These are phyloP conservation scores for Aurelia aurita DNA, from an alignment of 30 jellyfish, hydroid and myxozoan genomes.

Conservation along the genomic window DNA sequence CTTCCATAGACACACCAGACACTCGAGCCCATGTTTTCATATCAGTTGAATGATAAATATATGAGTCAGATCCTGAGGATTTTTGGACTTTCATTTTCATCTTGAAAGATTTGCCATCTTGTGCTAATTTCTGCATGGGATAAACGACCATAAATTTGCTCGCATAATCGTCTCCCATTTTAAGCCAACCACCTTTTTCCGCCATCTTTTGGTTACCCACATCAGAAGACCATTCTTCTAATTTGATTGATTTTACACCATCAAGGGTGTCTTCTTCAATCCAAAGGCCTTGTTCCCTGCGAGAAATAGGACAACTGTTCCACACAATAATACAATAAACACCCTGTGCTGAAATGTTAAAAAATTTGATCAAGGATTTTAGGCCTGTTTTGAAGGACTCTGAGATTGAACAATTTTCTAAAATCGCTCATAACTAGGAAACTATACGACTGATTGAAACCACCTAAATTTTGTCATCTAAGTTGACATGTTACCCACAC, in stretches of 20 bases:
- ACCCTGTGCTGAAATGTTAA: too few relatives aligned
- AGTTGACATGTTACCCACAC: too few relatives aligned
- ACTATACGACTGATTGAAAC: too few relatives aligned
- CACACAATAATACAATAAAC: too few relatives aligned
- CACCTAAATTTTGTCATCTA: too few relatives aligned
- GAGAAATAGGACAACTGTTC: not conserved
- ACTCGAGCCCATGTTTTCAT: conserved; percentile 74
- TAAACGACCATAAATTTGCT: conserved; percentile 78
- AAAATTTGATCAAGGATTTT: too few relatives aligned
- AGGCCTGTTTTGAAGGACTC: too few relatives aligned
- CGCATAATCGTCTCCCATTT: conserved; percentile 74
- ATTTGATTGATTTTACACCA: conserved; percentile 23
- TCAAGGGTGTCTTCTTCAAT: conserved; percentile 53
- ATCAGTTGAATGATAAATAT: conserved; percentile 79
- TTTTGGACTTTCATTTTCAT: conserved; percentile 78
- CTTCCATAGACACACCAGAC: conserved; percentile 45
- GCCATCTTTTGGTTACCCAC: conserved; percentile 25
- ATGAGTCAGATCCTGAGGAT: conserved; percentile 30
- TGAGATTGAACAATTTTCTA: too few relatives aligned
- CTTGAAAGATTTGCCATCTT: conserved; percentile 72
- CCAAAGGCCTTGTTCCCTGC: conserved; percentile 67
- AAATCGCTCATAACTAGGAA: too few relatives aligned
- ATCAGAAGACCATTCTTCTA: conserved; percentile 60
- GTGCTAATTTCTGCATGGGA: conserved; percentile 62
- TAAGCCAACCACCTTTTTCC: conserved; percentile 38